Evolutionary conservation across 2,797 vertebrate species (phyloP), one percentile per base, ranked within the genome.

Genomic region (Crocodylus rhombifer): DNA sequence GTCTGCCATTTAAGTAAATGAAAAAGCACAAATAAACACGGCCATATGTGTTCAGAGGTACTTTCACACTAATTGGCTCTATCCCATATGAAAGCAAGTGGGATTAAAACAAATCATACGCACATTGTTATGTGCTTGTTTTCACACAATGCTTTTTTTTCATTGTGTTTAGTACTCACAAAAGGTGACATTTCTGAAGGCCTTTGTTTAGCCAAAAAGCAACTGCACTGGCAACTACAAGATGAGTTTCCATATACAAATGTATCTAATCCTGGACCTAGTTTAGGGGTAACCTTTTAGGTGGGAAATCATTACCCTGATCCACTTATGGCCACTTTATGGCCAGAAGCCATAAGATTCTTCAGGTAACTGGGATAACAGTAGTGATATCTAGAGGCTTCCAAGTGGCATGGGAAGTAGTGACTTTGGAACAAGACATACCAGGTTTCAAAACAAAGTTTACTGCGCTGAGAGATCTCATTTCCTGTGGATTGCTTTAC

Each of bases 1-100:
- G 93, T 94, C 97, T 97, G 98, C 98, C 98, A 99, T 98, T 99
- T 98, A 99, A 98, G 98, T 97, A 98, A 99, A 99, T 99, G 98
- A 99, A 98, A 98, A 98, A 98, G 97, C 97, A 97, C 97, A 98
- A 98, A 98, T 98, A 99, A 99, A 99, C 98, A 98, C 26, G 93
- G 94, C 98, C 98, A 98, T 98, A 98, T 99, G 98, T 98, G 98
- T 98, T 98, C 98, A 98, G 98, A 97, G 96, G 97, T 97, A 98
- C 98, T 98, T 98, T 98, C 97, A 98, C 96, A 95, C 97, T 99
- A 98, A 99, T 98, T 99, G 98, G 97, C 98, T 98, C 98, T 97
- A 98, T 98, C 97, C 98, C 97, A 96, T 95, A 96, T 89, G 89
- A 94, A 97, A 96, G 92, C 97, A 98, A 98, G 97, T 98, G 97